Percentiles rank a stretch among this genome's conserved stretches.
Evolutionary conservation across 2,797 vertebrate species (phyloP).

Genomic region (Pseudopleuronectes americanus): DNA sequence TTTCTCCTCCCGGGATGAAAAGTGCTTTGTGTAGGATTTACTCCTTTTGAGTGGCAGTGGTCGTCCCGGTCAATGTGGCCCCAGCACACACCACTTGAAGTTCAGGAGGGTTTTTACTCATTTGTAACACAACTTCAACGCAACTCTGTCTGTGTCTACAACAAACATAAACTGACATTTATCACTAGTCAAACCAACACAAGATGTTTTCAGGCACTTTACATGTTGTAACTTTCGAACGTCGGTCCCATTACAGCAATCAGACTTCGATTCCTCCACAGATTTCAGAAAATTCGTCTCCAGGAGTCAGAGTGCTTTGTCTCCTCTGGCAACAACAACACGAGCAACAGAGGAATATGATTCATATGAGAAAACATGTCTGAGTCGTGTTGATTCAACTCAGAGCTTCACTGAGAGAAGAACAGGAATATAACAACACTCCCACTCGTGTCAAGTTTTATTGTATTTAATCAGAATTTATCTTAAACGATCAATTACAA

Average conservation of each 20-base stretch:
- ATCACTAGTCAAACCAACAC: background rate
- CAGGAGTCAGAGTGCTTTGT: slow-evolving; percentile 9
- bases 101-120: too few species aligned
- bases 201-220: background rate
- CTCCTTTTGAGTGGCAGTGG: background rate
- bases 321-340: slow-evolving; percentile 4
- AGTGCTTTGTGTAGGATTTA: background rate
- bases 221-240: too few species aligned
- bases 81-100: too few species aligned
- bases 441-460: background rate
- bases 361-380: background rate
- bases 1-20: background rate
- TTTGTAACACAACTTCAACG: too few species aligned
- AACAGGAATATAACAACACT: background rate
- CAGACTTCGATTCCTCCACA: background rate
- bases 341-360: background rate
- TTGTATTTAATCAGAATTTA: too few species aligned
- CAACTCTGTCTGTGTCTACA: too few species aligned
- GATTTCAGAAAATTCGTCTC: slow-evolving; percentile 1
- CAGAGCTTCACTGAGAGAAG: background rate
- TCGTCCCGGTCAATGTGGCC: too few species aligned
- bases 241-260: background rate
- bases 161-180: background rate
- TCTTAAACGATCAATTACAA: too few species aligned
- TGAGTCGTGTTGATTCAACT: background rate